Evolutionary conservation across 2,888 invertebrate genomes (phyloP).

Genomic region (Anaspis maculata): DNA sequence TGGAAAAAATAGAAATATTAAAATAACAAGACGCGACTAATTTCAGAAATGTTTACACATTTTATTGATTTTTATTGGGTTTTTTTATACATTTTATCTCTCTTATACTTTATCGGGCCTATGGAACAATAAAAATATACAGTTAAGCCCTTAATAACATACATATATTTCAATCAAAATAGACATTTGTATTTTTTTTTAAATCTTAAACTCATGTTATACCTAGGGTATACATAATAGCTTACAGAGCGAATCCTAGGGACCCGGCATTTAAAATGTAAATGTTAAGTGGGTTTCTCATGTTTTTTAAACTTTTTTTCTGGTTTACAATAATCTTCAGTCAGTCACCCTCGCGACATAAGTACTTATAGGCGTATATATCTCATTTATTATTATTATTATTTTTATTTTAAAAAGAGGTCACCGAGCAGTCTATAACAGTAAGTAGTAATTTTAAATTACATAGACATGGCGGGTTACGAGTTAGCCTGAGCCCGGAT

Average conservation of each 20-base stretch:
- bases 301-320: too few relatives aligned
- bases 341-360: conserved; percentile 35
- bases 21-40: conserved; percentile 3
- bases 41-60: conserved; percentile 24
- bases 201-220: conserved; percentile 18
- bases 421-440: conserved; percentile 27
- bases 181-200: conserved; percentile 30
- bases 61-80: conserved; percentile 35
- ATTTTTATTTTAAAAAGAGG: conserved; percentile 25
- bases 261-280: conserved; percentile 25
- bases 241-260: conserved; percentile 31
- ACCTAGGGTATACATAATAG: conserved; percentile 31
- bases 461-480: conserved; percentile 6
- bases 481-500: conserved; percentile 21
- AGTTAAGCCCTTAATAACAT: conserved; percentile 37
- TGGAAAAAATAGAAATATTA: conserved; percentile 9
- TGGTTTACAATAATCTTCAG: too few relatives aligned
- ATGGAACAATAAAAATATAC: conserved; percentile 42
- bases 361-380: conserved; percentile 33
- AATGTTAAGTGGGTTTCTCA: too few relatives aligned
- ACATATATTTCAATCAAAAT: conserved; percentile 40
- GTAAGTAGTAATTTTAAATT: conserved; percentile 7
- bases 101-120: conserved; percentile 31
- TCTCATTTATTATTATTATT: too few relatives aligned
- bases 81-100: conserved; percentile 37